Percentiles rank a stretch among this genome's conserved stretches.
Conservation (phyloP, 2,113 vertebrate genomes). For the Paratilapia polleni region DNA sequence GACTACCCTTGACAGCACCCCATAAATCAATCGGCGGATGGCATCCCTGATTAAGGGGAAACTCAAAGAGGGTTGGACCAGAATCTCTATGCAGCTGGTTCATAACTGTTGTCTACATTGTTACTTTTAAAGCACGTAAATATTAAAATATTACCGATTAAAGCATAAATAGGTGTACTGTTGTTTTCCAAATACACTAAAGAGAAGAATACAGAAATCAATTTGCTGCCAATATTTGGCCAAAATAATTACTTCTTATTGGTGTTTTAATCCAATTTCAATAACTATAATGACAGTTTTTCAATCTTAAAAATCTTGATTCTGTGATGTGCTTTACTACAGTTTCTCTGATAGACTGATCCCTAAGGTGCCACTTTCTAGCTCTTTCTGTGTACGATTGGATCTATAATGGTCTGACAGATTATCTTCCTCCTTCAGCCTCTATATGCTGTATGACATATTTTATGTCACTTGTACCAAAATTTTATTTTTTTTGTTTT, state of each 20-base stretch:
- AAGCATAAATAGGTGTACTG: not conserved
- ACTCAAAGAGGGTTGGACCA: not conserved
- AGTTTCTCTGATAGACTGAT: too few relatives aligned
- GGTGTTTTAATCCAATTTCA: not conserved
- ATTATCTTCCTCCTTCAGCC: not conserved
- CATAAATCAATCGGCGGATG: slow-evolving; percentile 62
- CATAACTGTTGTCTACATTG: not conserved
- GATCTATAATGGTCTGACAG: not conserved
- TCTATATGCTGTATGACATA: not conserved
- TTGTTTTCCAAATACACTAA: not conserved
- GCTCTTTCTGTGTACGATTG: too few relatives aligned
- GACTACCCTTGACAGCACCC: slow-evolving; percentile 47
- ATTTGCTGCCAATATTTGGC: too few relatives aligned
- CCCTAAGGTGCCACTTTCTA: too few relatives aligned
- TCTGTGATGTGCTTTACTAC: too few relatives aligned
- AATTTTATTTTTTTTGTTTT: not conserved
- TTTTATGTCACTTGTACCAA: not conserved
- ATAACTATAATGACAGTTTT: too few relatives aligned
- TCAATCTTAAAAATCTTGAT: too few relatives aligned
- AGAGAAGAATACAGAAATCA: too few relatives aligned
- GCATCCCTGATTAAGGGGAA: slow-evolving; percentile 17
- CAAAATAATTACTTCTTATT: rapidly evolving
- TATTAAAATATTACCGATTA: not conserved
- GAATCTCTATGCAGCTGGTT: not conserved
- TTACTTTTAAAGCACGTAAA: not conserved